Evolutionary conservation across 1,140 invertebrate genomes (phyloP).

Genomic region (Bombus sibiricus): DNA sequence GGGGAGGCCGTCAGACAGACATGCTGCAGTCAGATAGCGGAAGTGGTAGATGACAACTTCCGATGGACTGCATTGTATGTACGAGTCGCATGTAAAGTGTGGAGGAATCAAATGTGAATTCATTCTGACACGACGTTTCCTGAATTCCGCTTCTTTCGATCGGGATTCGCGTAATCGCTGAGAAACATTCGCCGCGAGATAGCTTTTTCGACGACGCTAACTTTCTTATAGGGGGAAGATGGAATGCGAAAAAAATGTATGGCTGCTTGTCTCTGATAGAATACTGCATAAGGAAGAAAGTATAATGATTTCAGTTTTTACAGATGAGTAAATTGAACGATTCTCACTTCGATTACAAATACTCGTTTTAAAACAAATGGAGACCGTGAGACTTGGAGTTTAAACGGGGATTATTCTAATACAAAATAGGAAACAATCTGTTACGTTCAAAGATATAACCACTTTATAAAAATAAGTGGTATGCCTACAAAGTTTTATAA

Average conservation of each 20-base stretch:
- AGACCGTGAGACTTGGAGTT: no score
- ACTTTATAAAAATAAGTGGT: no score
- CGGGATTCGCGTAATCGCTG: constrained; percentile 47
- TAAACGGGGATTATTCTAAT: no score
- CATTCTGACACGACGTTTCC: constrained; percentile 59
- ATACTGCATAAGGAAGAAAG: no score
- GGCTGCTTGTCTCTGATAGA: background rate
- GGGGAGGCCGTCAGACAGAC: constrained; percentile 58
- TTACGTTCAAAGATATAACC: no score
- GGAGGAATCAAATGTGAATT: constrained; percentile 72
- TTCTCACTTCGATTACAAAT: no score
- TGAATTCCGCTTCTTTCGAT: constrained; percentile 62
- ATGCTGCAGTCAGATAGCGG: constrained; percentile 66
- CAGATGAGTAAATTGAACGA: no score
- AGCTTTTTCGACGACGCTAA: background rate
- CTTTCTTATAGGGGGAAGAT: background rate
- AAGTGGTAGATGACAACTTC: constrained; percentile 78
- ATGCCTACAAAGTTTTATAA: no score
- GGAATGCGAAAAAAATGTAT: background rate
- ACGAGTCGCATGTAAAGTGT: constrained; percentile 73
- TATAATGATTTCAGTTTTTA: no score
- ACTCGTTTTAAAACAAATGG: no score
- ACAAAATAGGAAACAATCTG: no score
- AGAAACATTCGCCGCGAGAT: constrained; percentile 11
- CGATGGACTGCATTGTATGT: constrained; percentile 77